A percentile compares a stretch with the other conserved stretches of the same genome.
Evolutionary conservation across 2,797 vertebrate genomes (phyloP).

Genomic region (Erethizon dorsatum): DNA sequence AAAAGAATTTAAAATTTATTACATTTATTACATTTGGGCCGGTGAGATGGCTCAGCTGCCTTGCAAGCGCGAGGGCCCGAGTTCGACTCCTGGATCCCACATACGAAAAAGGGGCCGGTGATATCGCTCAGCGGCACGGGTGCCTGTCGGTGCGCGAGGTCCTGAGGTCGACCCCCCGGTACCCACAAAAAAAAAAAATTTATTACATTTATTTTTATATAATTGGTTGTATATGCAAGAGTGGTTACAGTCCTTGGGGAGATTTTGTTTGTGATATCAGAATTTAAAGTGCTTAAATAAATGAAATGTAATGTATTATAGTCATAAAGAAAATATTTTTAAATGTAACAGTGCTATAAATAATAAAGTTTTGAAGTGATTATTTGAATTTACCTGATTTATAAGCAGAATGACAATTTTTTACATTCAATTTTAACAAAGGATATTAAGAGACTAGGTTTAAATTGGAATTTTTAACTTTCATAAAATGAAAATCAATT

Average conservation of each 20-base stretch:
- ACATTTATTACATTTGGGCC: not conserved
- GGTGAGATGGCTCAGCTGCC: no score
- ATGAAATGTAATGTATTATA: not conserved
- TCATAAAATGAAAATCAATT: constrained; percentile 50
- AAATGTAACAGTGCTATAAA: not conserved
- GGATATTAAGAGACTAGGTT: constrained; percentile 6
- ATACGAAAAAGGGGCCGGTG: no score
- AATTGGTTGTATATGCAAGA: constrained; percentile 6
- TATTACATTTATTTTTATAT: not conserved
- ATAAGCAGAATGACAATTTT: not conserved
- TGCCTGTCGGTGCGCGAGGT: no score
- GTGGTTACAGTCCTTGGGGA: not conserved
- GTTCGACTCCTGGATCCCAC: no score
- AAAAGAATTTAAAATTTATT: constrained; percentile 29
- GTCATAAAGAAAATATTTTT: not conserved
- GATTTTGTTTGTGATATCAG: not conserved
- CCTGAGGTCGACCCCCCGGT: no score
- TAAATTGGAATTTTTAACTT: constrained; percentile 26
- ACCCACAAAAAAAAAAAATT: no score
- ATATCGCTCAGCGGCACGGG: no score
- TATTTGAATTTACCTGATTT: not conserved
- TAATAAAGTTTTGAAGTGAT: constrained; percentile 11
- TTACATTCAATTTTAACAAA: not conserved
- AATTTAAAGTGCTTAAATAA: not conserved
- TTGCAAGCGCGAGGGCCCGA: no score